These are phyloP conservation scores for Shargacucullia verbasci DNA, from an alignment of 2,888 invertebrate species.

Conservation along the genomic window DNA sequence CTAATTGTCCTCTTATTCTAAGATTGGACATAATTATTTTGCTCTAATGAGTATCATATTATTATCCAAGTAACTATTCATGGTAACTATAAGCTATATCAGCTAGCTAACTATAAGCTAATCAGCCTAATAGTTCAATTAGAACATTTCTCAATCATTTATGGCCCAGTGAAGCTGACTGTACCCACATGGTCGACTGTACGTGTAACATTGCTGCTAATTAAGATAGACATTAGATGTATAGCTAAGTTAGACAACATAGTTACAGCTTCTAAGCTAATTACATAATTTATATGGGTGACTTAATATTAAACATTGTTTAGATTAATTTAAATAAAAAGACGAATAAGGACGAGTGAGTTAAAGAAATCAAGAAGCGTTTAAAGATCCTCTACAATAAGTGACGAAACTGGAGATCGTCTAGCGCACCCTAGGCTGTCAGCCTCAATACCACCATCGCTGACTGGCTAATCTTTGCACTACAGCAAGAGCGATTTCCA, in stretches of 20 bases:
- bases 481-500: too few species aligned
- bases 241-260: conserved; percentile 11
- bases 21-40: conserved; percentile 1
- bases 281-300: conserved; percentile 24
- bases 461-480: too few species aligned
- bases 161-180: conserved; percentile 37
- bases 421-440: too few species aligned
- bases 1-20: too few species aligned
- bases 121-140: conserved; percentile 50
- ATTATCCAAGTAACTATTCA: conserved; percentile 10
- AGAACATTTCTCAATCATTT: conserved; percentile 44
- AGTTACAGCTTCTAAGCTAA: conserved; percentile 46
- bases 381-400: too few species aligned
- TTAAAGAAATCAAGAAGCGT: too few species aligned
- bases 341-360: too few species aligned
- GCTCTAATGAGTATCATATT: background rate
- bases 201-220: conserved; percentile 35
- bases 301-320: background rate
- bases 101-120: conserved; percentile 38
- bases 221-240: conserved; percentile 33
- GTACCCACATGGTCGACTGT: conserved; percentile 31
- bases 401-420: too few species aligned
- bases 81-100: conserved; percentile 39
- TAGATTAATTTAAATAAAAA: conserved; percentile 2
- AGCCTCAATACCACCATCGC: too few species aligned